These are phyloP conservation scores for Tromatobia lineatoria DNA, from an alignment of 2,888 invertebrate genomes.

Conservation along the genomic window DNA sequence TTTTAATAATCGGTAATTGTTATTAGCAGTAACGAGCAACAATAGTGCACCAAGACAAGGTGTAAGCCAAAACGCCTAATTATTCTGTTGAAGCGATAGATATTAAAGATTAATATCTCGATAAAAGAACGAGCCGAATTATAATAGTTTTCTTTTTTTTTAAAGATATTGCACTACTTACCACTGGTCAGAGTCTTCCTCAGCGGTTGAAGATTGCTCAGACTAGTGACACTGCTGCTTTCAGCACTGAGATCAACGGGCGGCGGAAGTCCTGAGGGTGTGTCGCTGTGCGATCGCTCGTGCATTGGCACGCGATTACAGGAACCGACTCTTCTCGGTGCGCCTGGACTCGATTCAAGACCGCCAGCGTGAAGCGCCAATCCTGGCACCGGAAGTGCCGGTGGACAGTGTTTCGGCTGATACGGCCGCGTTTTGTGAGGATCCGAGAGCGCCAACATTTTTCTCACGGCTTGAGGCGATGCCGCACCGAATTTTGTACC, in stretches of 20 bases:
- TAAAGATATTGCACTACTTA: slow-evolving; percentile 83
- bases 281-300: slow-evolving; percentile 96
- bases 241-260: slow-evolving; percentile 95
- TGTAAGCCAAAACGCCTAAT: slow-evolving; percentile 69
- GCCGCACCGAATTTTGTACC: slow-evolving; percentile 90
- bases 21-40: slow-evolving; percentile 73
- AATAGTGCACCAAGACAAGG: slow-evolving; percentile 75
- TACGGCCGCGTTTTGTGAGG: slow-evolving; percentile 95
- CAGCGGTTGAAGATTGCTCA: slow-evolving; percentile 93
- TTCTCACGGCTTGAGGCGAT: slow-evolving; percentile 98
- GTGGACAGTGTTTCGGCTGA: slow-evolving; percentile 91
- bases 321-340: slow-evolving; percentile 87
- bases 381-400: slow-evolving; percentile 89
- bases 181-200: slow-evolving; percentile 93
- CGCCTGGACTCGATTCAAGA: slow-evolving; percentile 87
- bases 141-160: too few species aligned
- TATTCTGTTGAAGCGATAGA: slow-evolving; percentile 59
- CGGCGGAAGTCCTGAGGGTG: slow-evolving; percentile 93
- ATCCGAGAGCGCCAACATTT: slow-evolving; percentile 96
- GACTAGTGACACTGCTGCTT: slow-evolving; percentile 97
- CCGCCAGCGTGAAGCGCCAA: slow-evolving; percentile 85
- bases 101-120: slow-evolving; percentile 31
- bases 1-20: slow-evolving; percentile 34
- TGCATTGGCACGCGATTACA: slow-evolving; percentile 89
- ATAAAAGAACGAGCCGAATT: slow-evolving; percentile 52